These are phyloP conservation scores for Pseudopodoces humilis DNA, from an alignment of 2,113 vertebrate genomes.

Conservation along the genomic window DNA sequence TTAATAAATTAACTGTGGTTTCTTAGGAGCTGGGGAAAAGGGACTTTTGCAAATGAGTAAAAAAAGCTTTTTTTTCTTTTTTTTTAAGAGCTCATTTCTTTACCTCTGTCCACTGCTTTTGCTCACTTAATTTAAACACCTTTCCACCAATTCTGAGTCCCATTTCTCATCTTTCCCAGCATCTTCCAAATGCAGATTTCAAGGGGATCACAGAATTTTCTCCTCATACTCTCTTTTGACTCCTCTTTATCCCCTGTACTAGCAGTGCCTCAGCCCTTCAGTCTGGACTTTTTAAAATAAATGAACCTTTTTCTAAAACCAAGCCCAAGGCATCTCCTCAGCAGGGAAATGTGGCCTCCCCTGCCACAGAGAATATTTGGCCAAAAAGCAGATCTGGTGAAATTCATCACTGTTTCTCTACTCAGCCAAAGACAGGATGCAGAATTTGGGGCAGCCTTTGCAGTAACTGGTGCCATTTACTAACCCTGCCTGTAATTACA, in stretches of 20 bases:
- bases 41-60: neutral
- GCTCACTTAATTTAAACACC: neutral
- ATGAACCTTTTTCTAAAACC: neutral
- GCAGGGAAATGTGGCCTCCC: accelerated
- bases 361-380: neutral
- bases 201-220: neutral
- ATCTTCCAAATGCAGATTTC: neutral
- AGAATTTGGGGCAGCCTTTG: neutral
- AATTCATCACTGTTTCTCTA: neutral
- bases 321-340: neutral
- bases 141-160: neutral
- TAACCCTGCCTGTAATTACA: neutral
- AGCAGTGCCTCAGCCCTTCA: neutral
- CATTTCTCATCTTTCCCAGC: neutral
- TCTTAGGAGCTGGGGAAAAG: neutral
- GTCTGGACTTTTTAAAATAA: neutral
- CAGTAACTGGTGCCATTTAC: neutral
- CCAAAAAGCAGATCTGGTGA: neutral
- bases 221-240: neutral
- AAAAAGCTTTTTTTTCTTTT: too few relatives aligned
- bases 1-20: neutral
- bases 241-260: neutral
- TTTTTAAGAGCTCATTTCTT: neutral
- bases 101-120: neutral
- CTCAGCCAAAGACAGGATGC: neutral